phyloP scores from a whole-genome alignment of 2,888 invertebrate genomes.

The Clostera curtula region DNA sequence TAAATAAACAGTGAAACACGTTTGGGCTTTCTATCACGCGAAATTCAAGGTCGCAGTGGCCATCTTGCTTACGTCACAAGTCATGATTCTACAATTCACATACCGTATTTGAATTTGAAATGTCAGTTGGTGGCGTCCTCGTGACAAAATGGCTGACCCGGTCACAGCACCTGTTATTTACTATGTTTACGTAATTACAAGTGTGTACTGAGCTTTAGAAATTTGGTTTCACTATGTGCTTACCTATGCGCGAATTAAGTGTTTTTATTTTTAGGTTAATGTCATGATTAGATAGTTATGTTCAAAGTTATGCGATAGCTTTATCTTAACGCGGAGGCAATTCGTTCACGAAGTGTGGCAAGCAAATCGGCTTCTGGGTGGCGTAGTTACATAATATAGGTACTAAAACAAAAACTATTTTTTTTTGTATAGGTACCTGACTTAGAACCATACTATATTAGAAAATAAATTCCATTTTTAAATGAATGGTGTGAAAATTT shows the following conservation, averaged over 20 bases:
- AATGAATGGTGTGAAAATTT: too few relatives aligned
- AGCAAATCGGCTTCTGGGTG: too few relatives aligned
- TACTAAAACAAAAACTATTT: too few relatives aligned
- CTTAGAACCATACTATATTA: too few relatives aligned
- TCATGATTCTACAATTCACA: constrained; percentile 6
- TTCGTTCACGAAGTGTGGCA: too few relatives aligned
- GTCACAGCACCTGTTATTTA: constrained; percentile 24
- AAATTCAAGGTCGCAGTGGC: constrained; percentile 7
- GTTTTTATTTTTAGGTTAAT: not conserved
- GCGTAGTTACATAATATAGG: too few relatives aligned
- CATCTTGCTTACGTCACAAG: constrained; percentile 8
- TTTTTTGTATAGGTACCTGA: too few relatives aligned
- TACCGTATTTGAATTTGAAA: too few relatives aligned
- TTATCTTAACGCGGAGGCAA: too few relatives aligned
- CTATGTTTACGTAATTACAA: constrained; percentile 30
- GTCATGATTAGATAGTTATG: not conserved
- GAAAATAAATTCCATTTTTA: too few relatives aligned
- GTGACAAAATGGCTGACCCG: constrained; percentile 37
- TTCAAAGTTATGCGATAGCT: not conserved
- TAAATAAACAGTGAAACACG: not conserved
- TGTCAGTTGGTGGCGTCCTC: constrained; percentile 36
- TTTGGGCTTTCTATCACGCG: constrained; percentile 5
- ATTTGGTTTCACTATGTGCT: too few relatives aligned
- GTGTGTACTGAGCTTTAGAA: constrained; percentile 25
- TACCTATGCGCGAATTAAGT: too few relatives aligned